A percentile compares a stretch with the other conserved stretches of the same genome.
Conservation (phyloP, 1,140 invertebrate genomes). For the Plutomurus gul region DNA sequence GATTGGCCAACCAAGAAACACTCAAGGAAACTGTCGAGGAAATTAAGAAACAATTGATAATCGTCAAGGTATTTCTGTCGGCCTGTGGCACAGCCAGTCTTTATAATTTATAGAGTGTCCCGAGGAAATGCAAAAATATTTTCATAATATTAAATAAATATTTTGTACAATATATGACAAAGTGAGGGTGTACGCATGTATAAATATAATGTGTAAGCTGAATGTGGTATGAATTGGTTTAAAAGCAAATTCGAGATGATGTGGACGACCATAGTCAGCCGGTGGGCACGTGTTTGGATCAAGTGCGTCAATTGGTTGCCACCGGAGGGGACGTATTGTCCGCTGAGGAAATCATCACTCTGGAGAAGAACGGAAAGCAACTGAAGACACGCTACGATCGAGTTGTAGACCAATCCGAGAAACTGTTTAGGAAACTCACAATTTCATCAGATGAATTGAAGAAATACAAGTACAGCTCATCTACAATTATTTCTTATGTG, state of each 20-base stretch:
- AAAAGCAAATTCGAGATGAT: constrained; percentile 85
- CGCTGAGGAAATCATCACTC: constrained; percentile 80
- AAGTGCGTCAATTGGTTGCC: constrained; percentile 86
- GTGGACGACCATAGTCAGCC: constrained; percentile 82
- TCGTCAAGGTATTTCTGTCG: constrained; percentile 72
- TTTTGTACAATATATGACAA: no score
- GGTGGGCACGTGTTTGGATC: constrained; percentile 84
- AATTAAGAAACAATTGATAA: constrained; percentile 85
- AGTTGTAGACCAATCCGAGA: constrained; percentile 76
- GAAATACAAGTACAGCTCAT: constrained; percentile 68
- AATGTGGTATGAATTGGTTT: neutral
- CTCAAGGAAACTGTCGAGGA: constrained; percentile 87
- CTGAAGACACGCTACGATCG: constrained; percentile 83
- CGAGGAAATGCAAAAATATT: no score
- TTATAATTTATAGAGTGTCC: no score
- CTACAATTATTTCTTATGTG: constrained; percentile 60
- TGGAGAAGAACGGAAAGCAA: constrained; percentile 81
- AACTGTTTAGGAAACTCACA: constrained; percentile 73
- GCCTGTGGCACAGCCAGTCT: no score
- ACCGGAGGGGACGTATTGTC: constrained; percentile 87
- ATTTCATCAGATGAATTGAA: constrained; percentile 83
- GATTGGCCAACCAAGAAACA: constrained; percentile 83
- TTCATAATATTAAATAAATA: no score
- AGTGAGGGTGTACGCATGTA: neutral
- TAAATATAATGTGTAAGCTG: neutral